Base-by-base conservation (phyloP, 2,113 vertebrate species). In the Cyphomyrus plagiostoma region DNA sequence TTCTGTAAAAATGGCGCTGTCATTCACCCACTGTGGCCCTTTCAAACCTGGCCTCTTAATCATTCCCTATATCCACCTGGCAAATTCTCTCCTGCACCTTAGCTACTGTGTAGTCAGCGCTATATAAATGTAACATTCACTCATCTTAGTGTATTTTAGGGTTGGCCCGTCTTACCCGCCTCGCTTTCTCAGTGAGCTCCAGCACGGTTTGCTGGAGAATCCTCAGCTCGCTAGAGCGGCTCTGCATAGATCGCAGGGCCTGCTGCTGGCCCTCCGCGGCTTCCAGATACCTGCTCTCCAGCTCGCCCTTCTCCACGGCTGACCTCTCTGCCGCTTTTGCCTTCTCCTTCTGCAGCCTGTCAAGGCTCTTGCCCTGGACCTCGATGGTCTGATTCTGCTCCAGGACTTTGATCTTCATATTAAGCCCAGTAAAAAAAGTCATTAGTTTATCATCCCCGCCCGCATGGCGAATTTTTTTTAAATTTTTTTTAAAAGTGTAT, bases 351-450 rank as follows among this genome's bases (percentile, higher is more conserved):
- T 95, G 95, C 93, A 98, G 92, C 89, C 94, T 94, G 17, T 93
- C 94, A 93, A 96, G 93, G 91, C 93, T 97, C 90, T 96, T 96
- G 87, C 2, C 96, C 92, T 98, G 94, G 90, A 97, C 95, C 91
- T 97, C 97, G 90, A 97, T 94, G 86, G 90, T 94, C 95, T 95
- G 96, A 90, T 91, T 95, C 94, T 98, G 98, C 88, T 98, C 97
- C 94, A 95, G 90, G 66, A 95, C 97, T 95, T 96, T 97, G 88
- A 97, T 94, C 98, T 98, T 94, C 87, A 91, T 10, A 89, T 23
- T 13, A 35, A 1, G 35, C 35, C 35, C 35, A 35, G 35, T 35
- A 35, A 35, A 35, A 35, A 35, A 35, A 35, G 1, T 35, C 35
- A 35, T 35, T 35, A 35, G 35, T 35, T 35, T 35, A 35, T 35